Conservation (phyloP, 2,888 invertebrate species). For the Cheilosia pagana region DNA sequence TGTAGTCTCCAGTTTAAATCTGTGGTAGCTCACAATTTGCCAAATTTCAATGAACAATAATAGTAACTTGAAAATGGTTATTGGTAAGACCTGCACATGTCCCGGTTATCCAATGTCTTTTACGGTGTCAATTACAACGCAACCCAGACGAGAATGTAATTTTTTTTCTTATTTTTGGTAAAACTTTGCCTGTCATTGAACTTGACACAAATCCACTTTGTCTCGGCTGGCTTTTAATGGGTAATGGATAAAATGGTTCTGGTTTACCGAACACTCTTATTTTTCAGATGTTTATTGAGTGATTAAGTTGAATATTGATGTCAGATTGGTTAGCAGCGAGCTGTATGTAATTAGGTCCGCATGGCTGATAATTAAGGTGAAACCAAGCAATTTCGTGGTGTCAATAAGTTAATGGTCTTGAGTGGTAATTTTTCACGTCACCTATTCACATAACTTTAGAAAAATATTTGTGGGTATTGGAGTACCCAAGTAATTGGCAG, state of each 20-base stretch:
- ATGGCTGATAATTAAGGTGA: slow-evolving; percentile 44
- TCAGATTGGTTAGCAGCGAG: slow-evolving; percentile 1
- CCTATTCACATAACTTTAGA: not conserved
- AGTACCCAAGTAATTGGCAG: no score
- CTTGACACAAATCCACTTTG: not conserved
- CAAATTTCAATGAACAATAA: no score
- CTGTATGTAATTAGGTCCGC: slow-evolving; percentile 25
- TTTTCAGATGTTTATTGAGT: not conserved
- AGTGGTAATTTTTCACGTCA: slow-evolving; percentile 22
- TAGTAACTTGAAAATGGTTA: no score
- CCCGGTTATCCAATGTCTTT: no score
- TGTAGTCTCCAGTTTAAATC: no score
- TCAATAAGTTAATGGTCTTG: slow-evolving; percentile 31
- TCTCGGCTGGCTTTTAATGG: not conserved
- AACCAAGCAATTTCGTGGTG: slow-evolving; percentile 28
- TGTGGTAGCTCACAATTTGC: no score
- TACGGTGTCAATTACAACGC: no score
- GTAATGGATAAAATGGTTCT: not conserved
- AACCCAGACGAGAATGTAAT: no score
- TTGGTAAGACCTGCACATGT: no score
- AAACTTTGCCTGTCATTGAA: not conserved
- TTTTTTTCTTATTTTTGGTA: no score
- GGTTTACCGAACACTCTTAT: not conserved
- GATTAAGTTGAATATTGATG: not conserved
- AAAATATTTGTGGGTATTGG: not conserved